Evolutionary conservation across 1,140 invertebrate genomes (phyloP).

Genomic region (Probaryconus sp.): DNA sequence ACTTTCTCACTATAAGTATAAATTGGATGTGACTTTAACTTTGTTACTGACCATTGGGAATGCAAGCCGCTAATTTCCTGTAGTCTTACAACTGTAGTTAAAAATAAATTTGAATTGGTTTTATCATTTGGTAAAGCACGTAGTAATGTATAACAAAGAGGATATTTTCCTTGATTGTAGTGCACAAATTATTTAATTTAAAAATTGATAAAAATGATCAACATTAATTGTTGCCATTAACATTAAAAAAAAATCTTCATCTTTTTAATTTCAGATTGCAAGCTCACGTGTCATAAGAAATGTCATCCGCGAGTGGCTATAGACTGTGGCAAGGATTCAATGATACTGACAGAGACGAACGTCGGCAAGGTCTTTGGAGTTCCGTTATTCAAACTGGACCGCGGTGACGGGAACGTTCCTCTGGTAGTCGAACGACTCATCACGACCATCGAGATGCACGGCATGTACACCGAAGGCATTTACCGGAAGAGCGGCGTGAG

Average conservation of each 20-base stretch:
- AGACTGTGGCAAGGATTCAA: slow-evolving; percentile 82
- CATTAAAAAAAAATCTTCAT: slow-evolving; percentile 4
- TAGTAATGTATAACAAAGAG: too few relatives aligned
- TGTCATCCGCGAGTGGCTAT: slow-evolving; percentile 87
- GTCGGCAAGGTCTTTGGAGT: slow-evolving; percentile 86
- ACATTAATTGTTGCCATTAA: too few relatives aligned
- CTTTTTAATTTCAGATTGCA: slow-evolving; percentile 88
- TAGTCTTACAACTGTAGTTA: too few relatives aligned
- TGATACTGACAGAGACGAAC: slow-evolving; percentile 75
- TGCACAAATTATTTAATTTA: too few relatives aligned
- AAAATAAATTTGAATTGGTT: too few relatives aligned
- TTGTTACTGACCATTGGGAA: too few relatives aligned
- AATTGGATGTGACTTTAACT: too few relatives aligned
- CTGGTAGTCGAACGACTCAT: slow-evolving; percentile 92
- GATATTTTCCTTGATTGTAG: too few relatives aligned
- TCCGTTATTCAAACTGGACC: slow-evolving; percentile 85
- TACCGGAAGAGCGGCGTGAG: slow-evolving; percentile 95
- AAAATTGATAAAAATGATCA: too few relatives aligned
- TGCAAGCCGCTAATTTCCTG: too few relatives aligned
- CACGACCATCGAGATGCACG: slow-evolving; percentile 93
- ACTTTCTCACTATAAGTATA: too few relatives aligned
- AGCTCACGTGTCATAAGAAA: slow-evolving; percentile 96
- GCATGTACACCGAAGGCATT: slow-evolving; percentile 94
- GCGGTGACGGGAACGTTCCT: slow-evolving; percentile 89
- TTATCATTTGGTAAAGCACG: too few relatives aligned